Percentiles rank a stretch among this genome's conserved stretches.
Evolutionary conservation across 92 coral and sea anemone species (phyloP).

Genomic region (Heliopora coerulea): DNA sequence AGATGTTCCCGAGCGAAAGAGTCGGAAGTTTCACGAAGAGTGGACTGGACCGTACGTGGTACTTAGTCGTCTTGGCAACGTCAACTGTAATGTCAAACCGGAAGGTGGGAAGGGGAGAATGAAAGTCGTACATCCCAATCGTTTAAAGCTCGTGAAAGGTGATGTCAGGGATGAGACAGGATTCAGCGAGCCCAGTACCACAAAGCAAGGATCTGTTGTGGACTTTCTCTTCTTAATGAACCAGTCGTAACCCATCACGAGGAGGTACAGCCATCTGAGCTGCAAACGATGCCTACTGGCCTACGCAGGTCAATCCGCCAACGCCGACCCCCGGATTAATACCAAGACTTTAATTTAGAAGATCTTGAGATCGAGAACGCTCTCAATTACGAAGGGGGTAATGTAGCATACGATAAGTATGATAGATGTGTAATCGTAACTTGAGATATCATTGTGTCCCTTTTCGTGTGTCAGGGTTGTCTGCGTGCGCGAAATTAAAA

Average conservation of each 20-base stretch:
- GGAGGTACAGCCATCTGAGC: too few species aligned
- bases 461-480: too few species aligned
- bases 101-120: slow-evolving; percentile 2
- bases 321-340: background rate
- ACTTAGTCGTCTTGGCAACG: slow-evolving; percentile 7
- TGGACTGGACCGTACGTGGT: slow-evolving; percentile 10
- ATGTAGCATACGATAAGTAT: too few species aligned
- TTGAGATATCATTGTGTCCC: too few species aligned
- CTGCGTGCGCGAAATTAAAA: too few species aligned
- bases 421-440: too few species aligned
- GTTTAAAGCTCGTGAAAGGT: background rate
- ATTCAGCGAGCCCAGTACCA: background rate
- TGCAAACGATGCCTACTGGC: slow-evolving; percentile 1
- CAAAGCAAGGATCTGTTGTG: background rate
- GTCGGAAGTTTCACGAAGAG: slow-evolving; percentile 9
- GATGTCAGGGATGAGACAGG: background rate
- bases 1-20: background rate
- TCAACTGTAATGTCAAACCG: slow-evolving; percentile 12
- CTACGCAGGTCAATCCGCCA: background rate
- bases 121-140: slow-evolving; percentile 16
- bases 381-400: slow-evolving; percentile 27
- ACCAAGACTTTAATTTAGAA: slow-evolving; percentile 8
- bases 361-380: slow-evolving; percentile 28
- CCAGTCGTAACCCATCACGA: slow-evolving; percentile 3
- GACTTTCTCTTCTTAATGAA: background rate